Evolutionary conservation across 2,888 invertebrate genomes (phyloP), one percentile per base, ranked within the genome.

Genomic region (Rapana venosa): DNA sequence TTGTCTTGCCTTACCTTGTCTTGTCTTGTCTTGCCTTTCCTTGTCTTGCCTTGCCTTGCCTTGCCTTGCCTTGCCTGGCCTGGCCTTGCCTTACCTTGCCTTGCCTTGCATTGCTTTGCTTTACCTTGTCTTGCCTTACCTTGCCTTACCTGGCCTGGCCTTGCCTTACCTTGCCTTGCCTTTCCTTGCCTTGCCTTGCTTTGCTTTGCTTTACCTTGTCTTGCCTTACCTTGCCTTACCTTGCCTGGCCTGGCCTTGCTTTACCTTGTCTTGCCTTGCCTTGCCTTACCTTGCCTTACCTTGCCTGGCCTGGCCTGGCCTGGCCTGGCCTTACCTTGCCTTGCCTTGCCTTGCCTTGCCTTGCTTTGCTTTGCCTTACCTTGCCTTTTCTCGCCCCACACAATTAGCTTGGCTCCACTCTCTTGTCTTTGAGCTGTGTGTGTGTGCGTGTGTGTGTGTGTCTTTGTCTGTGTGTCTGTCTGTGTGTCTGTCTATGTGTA

Each of bases 201-300:
- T 79, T 79, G 79, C 30, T 26, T 13, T 79, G 79, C 30, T 26
- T 79, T 79, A 26, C 30, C 79, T 13, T 79, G 79, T 26, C 79
- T 79, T 79, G 79, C 79, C 79, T 79, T 79, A 26, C 79, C 79
- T 79, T 79, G 30, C 79, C 79, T 6, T 79, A 4, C 79, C 79
- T 79, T 79, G 79, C 79, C 79, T 79, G 5, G 79, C n/a, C 66
- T 66, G 2, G 66, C 66, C 66, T 66, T 66, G 4, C 66, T 13
- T 66, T 2, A 2, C 66, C 4, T 79, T 79, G 79, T 20, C 66
- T 66, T 66, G 66, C 66, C 66, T 66, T 66, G 4, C 66, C 66
- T 66, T 2, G 4, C 66, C 4, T 66, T 66, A 26, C 66, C 66
- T n/a, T n/a, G n/a, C n/a, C n/a, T n/a, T 35, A n/a, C 79, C 35